A percentile compares a stretch with the other conserved stretches of the same genome.
Conservation (phyloP, 2,888 invertebrate genomes). For the Xanthia icteritia region DNA sequence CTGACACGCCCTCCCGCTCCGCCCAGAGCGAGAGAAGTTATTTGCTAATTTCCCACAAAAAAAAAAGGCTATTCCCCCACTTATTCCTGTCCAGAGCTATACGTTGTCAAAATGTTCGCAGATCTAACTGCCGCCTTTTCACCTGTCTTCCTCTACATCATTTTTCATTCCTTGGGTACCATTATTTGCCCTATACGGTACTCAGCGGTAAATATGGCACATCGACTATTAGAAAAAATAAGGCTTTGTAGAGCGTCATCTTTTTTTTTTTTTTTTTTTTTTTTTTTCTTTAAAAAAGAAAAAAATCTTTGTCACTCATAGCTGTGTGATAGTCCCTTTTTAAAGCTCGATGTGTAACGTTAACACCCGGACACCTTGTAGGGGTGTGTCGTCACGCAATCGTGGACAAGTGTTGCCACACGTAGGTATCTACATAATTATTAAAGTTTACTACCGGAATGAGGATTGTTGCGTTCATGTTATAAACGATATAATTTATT, state of each 20-base stretch:
- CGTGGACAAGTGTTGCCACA: conserved; percentile 31
- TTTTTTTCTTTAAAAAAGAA: too few species aligned
- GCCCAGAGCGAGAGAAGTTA: too few species aligned
- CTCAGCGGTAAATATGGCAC: background rate
- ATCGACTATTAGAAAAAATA: background rate
- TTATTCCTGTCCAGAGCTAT: too few species aligned
- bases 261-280: too few species aligned
- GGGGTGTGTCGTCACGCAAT: conserved; percentile 41
- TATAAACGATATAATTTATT: conserved; percentile 39
- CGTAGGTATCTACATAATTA: conserved; percentile 41
- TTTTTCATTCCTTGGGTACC: too few species aligned
- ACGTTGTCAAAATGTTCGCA: too few species aligned
- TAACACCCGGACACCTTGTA: conserved; percentile 3
- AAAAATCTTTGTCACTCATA: conserved; percentile 2
- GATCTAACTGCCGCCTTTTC: too few species aligned
- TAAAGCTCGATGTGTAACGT: background rate
- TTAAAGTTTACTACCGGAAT: conserved; percentile 30
- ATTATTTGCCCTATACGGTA: background rate
- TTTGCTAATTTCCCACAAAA: too few species aligned
- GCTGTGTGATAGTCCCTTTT: background rate
- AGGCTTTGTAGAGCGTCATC: background rate
- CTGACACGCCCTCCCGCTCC: too few species aligned
- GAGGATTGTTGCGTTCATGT: conserved; percentile 34
- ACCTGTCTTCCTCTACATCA: too few species aligned
- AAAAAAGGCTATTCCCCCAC: too few species aligned